These are phyloP conservation scores for Mirza zaza DNA, from an alignment of 2,113 vertebrate genomes.

Conservation along the genomic window DNA sequence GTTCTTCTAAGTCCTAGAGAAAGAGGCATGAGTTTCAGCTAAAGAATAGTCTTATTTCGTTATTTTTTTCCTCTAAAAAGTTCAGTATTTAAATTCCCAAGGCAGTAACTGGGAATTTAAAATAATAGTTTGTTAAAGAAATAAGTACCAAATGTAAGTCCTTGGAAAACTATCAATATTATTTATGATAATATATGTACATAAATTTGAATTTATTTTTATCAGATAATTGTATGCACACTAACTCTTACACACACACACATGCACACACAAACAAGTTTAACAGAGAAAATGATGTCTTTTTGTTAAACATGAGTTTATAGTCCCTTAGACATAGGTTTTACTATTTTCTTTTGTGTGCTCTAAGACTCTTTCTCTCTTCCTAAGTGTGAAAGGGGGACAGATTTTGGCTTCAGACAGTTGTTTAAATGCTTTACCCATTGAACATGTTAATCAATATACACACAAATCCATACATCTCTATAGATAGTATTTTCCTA, in stretches of 20 bases:
- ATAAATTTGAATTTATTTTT: neutral
- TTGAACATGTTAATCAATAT: neutral
- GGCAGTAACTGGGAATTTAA: neutral
- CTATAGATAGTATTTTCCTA: neutral
- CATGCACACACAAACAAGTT: neutral
- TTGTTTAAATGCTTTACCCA: neutral
- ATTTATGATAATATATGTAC: neutral
- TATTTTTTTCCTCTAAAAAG: neutral
- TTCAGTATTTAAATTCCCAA: neutral
- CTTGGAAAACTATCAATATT: neutral
- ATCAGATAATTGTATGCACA: neutral
- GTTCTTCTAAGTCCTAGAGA: neutral
- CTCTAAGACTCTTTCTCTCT: neutral
- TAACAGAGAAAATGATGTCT: neutral
- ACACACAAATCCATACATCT: neutral
- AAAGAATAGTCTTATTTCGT: neutral
- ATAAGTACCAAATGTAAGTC: neutral
- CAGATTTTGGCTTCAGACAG: neutral
- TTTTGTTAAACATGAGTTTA: neutral
- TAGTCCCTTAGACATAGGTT: neutral
- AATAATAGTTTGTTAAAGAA: conserved; percentile 2
- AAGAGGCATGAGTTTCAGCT: neutral
- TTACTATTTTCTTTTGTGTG: neutral
- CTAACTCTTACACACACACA: neutral
- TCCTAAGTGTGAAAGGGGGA: no score